A percentile compares a stretch with the other conserved stretches of the same genome.
These are phyloP conservation scores for Gortyna flavago DNA, from an alignment of 2,888 invertebrate species.

Conservation along the genomic window DNA sequence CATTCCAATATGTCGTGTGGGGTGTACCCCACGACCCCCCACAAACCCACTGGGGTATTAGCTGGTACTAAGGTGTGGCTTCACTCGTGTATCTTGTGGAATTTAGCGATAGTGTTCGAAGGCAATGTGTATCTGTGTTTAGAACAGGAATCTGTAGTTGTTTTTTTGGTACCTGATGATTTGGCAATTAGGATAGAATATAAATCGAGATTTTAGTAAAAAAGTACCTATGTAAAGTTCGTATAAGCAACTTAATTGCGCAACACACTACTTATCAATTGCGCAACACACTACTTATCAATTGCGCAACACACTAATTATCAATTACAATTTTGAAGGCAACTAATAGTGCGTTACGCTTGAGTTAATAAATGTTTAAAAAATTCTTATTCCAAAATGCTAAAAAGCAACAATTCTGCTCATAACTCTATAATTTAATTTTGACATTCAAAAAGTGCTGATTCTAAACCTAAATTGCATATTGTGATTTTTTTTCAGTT, in stretches of 20 bases:
- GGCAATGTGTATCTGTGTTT: conserved; percentile 23
- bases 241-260: too few species aligned
- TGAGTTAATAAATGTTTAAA: too few species aligned
- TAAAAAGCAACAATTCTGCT: too few species aligned
- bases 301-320: background rate
- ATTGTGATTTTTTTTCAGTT: background rate
- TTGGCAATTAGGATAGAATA: background rate
- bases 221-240: too few species aligned
- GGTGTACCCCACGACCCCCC: conserved; percentile 13
- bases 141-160: background rate
- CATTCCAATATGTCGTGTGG: conserved; percentile 61
- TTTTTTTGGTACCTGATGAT: background rate
- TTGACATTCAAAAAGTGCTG: background rate
- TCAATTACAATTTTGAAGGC: too few species aligned
- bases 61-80: conserved; percentile 54
- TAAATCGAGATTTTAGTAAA: background rate
- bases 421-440: background rate
- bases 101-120: conserved; percentile 38
- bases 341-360: too few species aligned
- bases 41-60: conserved; percentile 53
- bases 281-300: background rate
- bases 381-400: background rate
- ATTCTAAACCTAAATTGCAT: background rate
- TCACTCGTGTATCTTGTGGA: conserved; percentile 38
- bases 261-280: background rate